Conservation (phyloP, 2,113 vertebrate genomes). For the Apteryx mantelli region DNA sequence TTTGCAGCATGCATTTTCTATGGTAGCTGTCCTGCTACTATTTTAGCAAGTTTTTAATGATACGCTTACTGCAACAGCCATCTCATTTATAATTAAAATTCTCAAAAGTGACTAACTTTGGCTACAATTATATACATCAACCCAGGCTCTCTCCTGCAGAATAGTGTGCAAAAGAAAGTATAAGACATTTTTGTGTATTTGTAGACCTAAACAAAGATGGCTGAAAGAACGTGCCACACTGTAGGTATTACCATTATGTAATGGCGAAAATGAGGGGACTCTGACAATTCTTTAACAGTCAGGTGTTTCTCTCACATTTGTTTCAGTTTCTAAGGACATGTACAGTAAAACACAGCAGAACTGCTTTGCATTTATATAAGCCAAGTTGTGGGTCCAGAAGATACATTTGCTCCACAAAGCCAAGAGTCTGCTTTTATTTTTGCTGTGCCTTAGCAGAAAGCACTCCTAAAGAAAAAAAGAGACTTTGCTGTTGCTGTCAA, state of each 20-base stretch:
- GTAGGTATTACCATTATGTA: not conserved
- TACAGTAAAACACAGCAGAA: not conserved
- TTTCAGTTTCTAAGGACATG: not conserved
- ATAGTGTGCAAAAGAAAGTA: not conserved
- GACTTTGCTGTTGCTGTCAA: not conserved
- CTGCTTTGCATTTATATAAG: not conserved
- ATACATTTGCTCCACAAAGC: not conserved
- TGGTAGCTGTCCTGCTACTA: conserved; percentile 56
- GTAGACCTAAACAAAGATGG: not conserved
- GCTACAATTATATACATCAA: conserved; percentile 26
- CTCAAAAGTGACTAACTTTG: conserved; percentile 71
- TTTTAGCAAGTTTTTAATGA: conserved; percentile 73
- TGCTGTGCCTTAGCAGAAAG: not conserved
- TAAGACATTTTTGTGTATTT: not conserved
- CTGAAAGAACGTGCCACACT: not conserved
- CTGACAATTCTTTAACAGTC: not conserved
- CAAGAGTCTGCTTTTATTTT: not conserved
- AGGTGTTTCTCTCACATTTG: not conserved
- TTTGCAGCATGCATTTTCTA: conserved; percentile 70
- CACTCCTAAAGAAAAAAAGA: not conserved
- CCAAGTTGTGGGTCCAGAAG: not conserved
- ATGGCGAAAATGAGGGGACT: not conserved
- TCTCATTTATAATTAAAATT: conserved; percentile 68
- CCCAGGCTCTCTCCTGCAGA: not conserved
- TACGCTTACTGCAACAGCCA: conserved; percentile 62